Percentiles rank a stretch among this genome's conserved stretches.
Evolutionary conservation across 1,140 invertebrate genomes (phyloP).

Genomic region (Eupristina koningsbergeri): DNA sequence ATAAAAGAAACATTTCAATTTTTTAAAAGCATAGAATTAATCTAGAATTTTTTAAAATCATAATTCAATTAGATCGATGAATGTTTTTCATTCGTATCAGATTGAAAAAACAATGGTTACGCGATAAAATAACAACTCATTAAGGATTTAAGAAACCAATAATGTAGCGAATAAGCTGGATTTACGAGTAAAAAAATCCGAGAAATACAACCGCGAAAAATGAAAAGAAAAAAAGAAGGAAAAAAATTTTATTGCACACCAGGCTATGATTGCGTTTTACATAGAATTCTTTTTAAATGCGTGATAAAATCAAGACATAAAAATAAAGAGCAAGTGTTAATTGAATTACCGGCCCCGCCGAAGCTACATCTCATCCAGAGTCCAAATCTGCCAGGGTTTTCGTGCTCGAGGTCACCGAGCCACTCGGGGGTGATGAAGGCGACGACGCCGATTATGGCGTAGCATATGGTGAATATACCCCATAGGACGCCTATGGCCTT

Average conservation of each 20-base stretch:
- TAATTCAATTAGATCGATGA: background rate
- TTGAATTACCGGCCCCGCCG: constrained; percentile 63
- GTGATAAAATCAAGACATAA: background rate
- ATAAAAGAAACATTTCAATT: background rate
- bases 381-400: constrained; percentile 91
- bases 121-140: background rate
- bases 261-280: too few species aligned
- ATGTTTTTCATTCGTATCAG: background rate
- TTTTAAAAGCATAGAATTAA: too few species aligned
- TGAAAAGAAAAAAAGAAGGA: too few species aligned
- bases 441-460: constrained; percentile 94
- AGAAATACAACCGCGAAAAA: background rate
- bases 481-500: constrained; percentile 97
- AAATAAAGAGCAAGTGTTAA: background rate
- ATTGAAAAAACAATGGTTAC: background rate
- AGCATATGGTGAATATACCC: constrained; percentile 97
- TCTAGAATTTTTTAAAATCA: background rate
- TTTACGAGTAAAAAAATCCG: background rate
- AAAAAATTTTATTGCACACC: too few species aligned
- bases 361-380: constrained; percentile 89
- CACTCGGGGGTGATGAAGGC: constrained; percentile 97
- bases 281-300: background rate
- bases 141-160: too few species aligned
- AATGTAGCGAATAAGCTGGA: too few species aligned
- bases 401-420: constrained; percentile 87